Conservation (phyloP, 2,888 invertebrate genomes). For the Caenorhabditis sulstoni region DNA sequence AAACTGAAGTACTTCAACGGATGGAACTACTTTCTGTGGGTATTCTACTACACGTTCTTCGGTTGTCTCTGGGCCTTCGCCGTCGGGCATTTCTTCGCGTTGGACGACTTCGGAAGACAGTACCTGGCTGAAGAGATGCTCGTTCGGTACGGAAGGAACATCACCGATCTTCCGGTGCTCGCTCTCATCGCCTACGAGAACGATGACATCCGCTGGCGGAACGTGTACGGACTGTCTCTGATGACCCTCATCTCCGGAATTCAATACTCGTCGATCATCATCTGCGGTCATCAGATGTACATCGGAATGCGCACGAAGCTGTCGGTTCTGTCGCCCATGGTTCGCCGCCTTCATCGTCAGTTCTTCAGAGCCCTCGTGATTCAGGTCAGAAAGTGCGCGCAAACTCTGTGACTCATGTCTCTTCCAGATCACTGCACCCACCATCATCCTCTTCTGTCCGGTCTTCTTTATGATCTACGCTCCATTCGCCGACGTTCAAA, state of each 20-base stretch:
- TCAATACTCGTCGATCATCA: slow-evolving; percentile 22
- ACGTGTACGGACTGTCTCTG: slow-evolving; percentile 19
- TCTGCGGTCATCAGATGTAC: slow-evolving; percentile 19
- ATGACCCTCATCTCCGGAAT: slow-evolving; percentile 26
- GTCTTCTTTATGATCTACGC: slow-evolving; percentile 42
- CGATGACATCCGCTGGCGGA: slow-evolving; percentile 30
- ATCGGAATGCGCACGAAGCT: slow-evolving; percentile 17
- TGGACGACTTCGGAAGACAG: slow-evolving; percentile 36
- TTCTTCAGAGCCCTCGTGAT: slow-evolving; percentile 23
- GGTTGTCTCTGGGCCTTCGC: slow-evolving; percentile 37
- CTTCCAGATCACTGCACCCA: slow-evolving; percentile 41
- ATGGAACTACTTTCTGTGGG: slow-evolving; percentile 35
- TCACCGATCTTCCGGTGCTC: slow-evolving; percentile 30
- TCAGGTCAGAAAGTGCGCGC: slow-evolving; percentile 3
- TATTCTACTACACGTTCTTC: slow-evolving; percentile 37
- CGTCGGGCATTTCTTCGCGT: slow-evolving; percentile 36
- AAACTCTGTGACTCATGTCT: neutral
- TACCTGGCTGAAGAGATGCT: slow-evolving; percentile 34
- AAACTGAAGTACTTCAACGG: slow-evolving; percentile 33
- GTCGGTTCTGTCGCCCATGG: neutral
- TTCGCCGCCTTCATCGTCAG: slow-evolving; percentile 22
- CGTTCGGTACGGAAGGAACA: slow-evolving; percentile 30
- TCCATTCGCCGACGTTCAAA: slow-evolving; percentile 32
- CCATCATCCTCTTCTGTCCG: slow-evolving; percentile 41
- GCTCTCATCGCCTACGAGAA: slow-evolving; percentile 32